Evolutionary conservation across 2,113 vertebrate species (phyloP), one percentile per base, ranked within the genome.

Genomic region (Pelusios castaneus): DNA sequence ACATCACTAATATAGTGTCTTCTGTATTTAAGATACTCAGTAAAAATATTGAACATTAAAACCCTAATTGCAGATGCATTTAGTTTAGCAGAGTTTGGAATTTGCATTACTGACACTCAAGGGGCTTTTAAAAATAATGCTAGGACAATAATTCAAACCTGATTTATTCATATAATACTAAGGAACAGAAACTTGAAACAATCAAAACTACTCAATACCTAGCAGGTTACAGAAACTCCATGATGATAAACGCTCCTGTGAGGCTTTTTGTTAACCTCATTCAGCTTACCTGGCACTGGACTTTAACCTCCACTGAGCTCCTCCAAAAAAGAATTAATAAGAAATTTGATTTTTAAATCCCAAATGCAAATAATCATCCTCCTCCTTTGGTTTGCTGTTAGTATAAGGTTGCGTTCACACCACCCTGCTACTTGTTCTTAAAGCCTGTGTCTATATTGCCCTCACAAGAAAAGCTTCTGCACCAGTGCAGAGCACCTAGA

Each of bases 221-320:
- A 82, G 77, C 91, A 73, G 24, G 85, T 47, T 80, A 52, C 54
- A 47, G 43, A 78, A 95, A 94, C 90, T 90, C 84, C 91, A 93
- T 80, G n/a, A 52, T 79, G 60, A 91, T 87, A 52, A 51, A 75
- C 70, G 41, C 85, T 27, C 19, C 73, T n/a, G 81, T 1, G 0
- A 82, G 91, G 47, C 34, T 77, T 73, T 93, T 79, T 82, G 34
- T 51, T 82, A 0, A 0, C 49, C 1, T 0, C 0, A 0, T 63
- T 52, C 6, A 2, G 25, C 91, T 55, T 91, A 93, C 81, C 88
- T 89, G 90, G 79, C 81, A 60, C 24, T 0, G 2, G 54, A 45
- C 54, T 92, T 63, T 63, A 5, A 2, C 21, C 47, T 79, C 56
- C 6, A 80, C 56, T 47, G 34, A 92, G 49, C 31, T 80, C 7